Evolutionary conservation across 92 coral and sea anemone genomes (phyloP).

Genomic region (Epizoanthus scotinus): DNA sequence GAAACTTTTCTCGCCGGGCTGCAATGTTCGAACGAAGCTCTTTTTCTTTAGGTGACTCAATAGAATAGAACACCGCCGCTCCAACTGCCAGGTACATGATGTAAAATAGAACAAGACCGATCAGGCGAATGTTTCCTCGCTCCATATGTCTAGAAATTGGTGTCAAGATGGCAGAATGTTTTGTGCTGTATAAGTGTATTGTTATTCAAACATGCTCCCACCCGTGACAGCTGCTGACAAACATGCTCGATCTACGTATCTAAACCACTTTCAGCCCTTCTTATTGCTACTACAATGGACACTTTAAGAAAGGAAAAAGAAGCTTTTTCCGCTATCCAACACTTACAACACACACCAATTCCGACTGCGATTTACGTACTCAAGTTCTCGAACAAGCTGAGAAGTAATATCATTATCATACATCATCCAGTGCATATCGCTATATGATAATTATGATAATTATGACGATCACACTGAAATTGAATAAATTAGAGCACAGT

Average conservation of each 20-base stretch:
- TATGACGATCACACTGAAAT: slow-evolving; percentile 18
- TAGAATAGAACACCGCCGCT: slow-evolving; percentile 37
- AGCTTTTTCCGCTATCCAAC: slow-evolving; percentile 17
- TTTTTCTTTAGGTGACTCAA: slow-evolving; percentile 34
- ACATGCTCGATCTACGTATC: neutral
- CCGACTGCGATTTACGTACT: neutral
- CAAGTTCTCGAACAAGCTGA: neutral
- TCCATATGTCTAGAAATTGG: slow-evolving; percentile 7
- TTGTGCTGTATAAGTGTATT: neutral
- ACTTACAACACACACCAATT: slow-evolving; percentile 11
- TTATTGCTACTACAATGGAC: neutral
- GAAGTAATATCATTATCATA: neutral
- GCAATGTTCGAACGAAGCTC: slow-evolving; percentile 13
- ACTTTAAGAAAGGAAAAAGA: neutral
- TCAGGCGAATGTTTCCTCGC: slow-evolving; percentile 23
- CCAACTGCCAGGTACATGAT: slow-evolving; percentile 26
- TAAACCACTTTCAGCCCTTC: neutral
- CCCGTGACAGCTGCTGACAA: slow-evolving; percentile 8
- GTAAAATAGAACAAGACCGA: slow-evolving; percentile 21
- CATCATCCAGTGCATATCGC: neutral
- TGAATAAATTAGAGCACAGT: slow-evolving; percentile 35
- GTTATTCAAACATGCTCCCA: neutral
- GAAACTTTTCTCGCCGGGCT: slow-evolving; percentile 28
- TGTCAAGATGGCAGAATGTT: no score
- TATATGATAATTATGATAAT: slow-evolving; percentile 32